Percentiles rank a stretch among this genome's conserved stretches.
Conservation (phyloP, 2,888 invertebrate species). For the Elysia crispata region DNA sequence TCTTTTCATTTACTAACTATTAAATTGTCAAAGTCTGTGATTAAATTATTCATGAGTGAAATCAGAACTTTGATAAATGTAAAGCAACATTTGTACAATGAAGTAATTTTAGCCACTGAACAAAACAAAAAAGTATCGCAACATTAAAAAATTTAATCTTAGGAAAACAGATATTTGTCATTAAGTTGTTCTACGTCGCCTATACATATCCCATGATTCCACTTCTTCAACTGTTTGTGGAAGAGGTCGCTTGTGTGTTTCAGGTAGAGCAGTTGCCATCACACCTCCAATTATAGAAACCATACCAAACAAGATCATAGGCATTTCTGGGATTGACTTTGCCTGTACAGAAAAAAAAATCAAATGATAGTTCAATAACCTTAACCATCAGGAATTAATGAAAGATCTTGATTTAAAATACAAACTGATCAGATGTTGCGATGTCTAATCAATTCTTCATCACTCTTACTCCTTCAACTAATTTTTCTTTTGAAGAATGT, state of each 20-base stretch:
- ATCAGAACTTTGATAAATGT: not conserved
- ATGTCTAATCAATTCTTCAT: no score
- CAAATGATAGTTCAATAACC: no score
- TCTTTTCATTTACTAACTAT: no score
- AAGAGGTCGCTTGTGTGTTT: conserved; percentile 65
- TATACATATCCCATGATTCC: conserved; percentile 44
- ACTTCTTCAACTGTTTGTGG: conserved; percentile 60
- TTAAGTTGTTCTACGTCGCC: conserved; percentile 9
- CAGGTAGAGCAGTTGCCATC: conserved; percentile 61
- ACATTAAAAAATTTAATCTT: not conserved
- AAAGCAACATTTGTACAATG: conserved; percentile 1
- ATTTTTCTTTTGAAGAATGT: no score
- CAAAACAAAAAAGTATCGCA: not conserved
- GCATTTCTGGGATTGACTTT: conserved; percentile 58
- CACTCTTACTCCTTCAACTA: no score
- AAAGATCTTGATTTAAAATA: not conserved
- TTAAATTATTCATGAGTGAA: no score
- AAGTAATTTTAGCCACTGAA: not conserved
- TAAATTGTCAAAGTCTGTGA: no score
- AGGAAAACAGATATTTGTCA: not conserved
- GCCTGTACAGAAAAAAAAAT: conserved; percentile 54
- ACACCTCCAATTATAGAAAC: conserved; percentile 61
- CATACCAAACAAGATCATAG: conserved; percentile 64
- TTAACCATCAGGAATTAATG: not conserved
- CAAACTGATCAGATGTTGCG: not conserved